These are phyloP conservation scores for Enteromius paludinosus DNA, from an alignment of 2,797 vertebrate species.

Conservation along the genomic window DNA sequence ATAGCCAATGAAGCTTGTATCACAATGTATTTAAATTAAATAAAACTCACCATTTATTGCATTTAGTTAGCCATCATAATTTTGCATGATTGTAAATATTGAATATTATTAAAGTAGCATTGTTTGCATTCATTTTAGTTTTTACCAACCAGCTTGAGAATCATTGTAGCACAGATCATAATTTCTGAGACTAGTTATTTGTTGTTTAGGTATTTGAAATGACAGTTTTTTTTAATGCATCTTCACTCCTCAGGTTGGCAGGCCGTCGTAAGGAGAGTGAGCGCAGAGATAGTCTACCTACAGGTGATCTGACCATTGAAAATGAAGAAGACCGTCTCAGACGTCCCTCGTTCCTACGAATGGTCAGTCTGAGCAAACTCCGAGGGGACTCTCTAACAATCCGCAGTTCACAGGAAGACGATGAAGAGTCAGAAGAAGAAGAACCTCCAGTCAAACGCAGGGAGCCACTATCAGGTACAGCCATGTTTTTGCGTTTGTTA, in stretches of 20 bases:
- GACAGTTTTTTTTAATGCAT: neutral
- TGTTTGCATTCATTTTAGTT: too few relatives aligned
- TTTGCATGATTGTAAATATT: neutral
- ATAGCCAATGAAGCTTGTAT: neutral
- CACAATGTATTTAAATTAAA: too few relatives aligned
- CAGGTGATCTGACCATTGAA: conserved; percentile 71
- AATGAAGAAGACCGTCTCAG: conserved; percentile 75
- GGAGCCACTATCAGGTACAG: conserved; percentile 82
- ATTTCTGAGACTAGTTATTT: conserved; percentile 7
- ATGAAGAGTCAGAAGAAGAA: conserved; percentile 76
- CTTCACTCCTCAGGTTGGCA: conserved; percentile 70
- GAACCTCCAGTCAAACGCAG: conserved; percentile 75
- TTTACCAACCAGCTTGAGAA: neutral
- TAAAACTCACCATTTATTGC: neutral
- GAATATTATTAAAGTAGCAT: neutral
- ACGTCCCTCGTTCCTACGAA: conserved; percentile 83
- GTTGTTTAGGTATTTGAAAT: neutral
- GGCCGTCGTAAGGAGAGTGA: conserved; percentile 78
- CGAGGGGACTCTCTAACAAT: conserved; percentile 83
- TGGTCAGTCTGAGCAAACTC: conserved; percentile 82
- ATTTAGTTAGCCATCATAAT: neutral
- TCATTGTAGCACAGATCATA: neutral
- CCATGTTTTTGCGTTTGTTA: neutral
- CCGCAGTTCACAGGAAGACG: conserved; percentile 76
- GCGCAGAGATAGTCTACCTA: conserved; percentile 79